A percentile compares a stretch with the other conserved stretches of the same genome.
Conservation (phyloP, 2,797 vertebrate species). For the Poecilia velifera region DNA sequence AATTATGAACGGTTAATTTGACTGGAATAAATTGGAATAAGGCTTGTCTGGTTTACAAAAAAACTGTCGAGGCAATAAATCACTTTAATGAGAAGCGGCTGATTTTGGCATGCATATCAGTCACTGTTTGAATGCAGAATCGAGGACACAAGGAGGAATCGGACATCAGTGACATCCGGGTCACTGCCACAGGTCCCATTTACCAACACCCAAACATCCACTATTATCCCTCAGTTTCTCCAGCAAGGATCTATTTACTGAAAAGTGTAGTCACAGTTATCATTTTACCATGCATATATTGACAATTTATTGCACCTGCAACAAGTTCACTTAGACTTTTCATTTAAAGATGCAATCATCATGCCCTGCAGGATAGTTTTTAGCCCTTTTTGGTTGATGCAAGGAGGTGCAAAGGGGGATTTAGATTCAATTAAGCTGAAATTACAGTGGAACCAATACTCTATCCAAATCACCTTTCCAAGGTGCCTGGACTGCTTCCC, state of each 20-base stretch:
- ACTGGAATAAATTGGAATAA: slow-evolving; percentile 63
- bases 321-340: background rate
- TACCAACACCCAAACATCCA: slow-evolving; percentile 16
- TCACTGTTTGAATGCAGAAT: slow-evolving; percentile 65
- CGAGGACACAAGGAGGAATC: slow-evolving; percentile 51
- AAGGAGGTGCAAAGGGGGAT: background rate
- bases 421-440: slow-evolving; percentile 72
- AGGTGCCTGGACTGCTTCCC: slow-evolving; percentile 65
- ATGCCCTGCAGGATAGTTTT: background rate
- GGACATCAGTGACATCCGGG: slow-evolving; percentile 25
- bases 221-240: background rate
- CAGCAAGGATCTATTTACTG: background rate
- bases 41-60: slow-evolving; percentile 53
- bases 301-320: background rate
- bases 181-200: slow-evolving; percentile 31
- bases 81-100: slow-evolving; percentile 61
- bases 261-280: background rate
- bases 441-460: slow-evolving; percentile 61
- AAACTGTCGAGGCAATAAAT: slow-evolving; percentile 58
- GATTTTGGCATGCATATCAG: slow-evolving; percentile 67
- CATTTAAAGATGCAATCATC: background rate
- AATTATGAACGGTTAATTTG: slow-evolving; percentile 71
- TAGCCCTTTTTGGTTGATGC: background rate
- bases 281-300: background rate
- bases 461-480: slow-evolving; percentile 55